A percentile compares a stretch with the other conserved stretches of the same genome.
Conservation (phyloP, 2,113 vertebrate genomes). For the Sturnira hondurensis region DNA sequence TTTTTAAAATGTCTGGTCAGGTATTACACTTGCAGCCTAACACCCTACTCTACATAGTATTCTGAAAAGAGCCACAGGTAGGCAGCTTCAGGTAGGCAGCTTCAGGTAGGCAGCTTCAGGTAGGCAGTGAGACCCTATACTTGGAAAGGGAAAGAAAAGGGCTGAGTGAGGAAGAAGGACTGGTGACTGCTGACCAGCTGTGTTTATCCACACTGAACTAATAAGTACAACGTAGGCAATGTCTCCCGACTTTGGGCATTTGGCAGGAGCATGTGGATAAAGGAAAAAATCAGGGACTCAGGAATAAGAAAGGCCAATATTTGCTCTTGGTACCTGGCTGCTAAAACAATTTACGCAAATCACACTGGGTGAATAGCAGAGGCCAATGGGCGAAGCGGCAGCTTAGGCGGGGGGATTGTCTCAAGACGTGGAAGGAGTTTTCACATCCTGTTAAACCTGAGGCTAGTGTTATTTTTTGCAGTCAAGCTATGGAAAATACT, state of each 20-base stretch:
- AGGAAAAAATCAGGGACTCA: slow-evolving; percentile 63
- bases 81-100: not conserved
- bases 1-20: slow-evolving; percentile 21
- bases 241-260: slow-evolving; percentile 2
- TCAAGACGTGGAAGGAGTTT: not conserved
- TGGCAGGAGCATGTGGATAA: slow-evolving; percentile 57
- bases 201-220: slow-evolving; percentile 68
- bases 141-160: not conserved
- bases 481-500: slow-evolving; percentile 56
- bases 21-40: not conserved
- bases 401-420: not conserved
- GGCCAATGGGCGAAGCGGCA: not conserved
- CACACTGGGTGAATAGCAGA: slow-evolving; percentile 53
- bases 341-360: slow-evolving; percentile 75
- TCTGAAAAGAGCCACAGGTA: not conserved
- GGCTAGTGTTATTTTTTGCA: slow-evolving; percentile 54
- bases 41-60: fast-evolving
- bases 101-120: not conserved
- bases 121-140: not conserved
- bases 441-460: slow-evolving; percentile 56
- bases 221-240: slow-evolving; percentile 53
- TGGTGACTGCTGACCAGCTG: slow-evolving; percentile 41
- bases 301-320: slow-evolving; percentile 73
- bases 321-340: slow-evolving; percentile 72
- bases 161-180: not conserved